Base-by-base conservation (phyloP, 1,140 invertebrate species). In the Samia ricini region DNA sequence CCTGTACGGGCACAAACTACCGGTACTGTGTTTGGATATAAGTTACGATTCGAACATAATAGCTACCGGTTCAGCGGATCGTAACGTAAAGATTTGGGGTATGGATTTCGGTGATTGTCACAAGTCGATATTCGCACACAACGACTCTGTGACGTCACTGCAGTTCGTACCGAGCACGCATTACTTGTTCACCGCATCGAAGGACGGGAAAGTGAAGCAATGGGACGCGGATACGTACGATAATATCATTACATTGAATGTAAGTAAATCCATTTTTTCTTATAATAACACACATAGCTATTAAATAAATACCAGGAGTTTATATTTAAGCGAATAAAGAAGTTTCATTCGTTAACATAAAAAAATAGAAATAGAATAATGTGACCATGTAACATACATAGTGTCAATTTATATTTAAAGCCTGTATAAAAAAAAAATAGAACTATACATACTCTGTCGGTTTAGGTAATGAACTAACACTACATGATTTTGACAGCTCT, bases 41-140 rank as follows among this genome's bases (percentile, higher is more conserved):
- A 98, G 96, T 0, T 95, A 95, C 71, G 98, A 99, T 89, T 97
- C 95, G 0, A 93, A 93, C 1, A 77, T 99, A 1, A 95, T 99
- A 64, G 96, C 94, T 1, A 99, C 98, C 0, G 98, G 98, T 21
- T 99, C 98, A 18, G 95, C 95, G 0, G 99, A 99, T 91, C 93
- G 98, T 20, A 99, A 98, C 88, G 93, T 99, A 4, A 99, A 99
- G 92, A 96, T 99, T 66, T 99, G 98, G 98, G 98, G 98, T 51
- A 93, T 99, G 83, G 98, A 99, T 89, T 99, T 99, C 91, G 99
- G 99, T 19, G 98, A 99, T 88, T 99, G 98, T 76, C 96, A 97
- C 81, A 95, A 94, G 70, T 96, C 95, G 0, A 88, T 96, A 60
- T 95, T 96, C 90, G 98, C 98, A 2, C 98, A 99, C 88, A 98